Evolutionary conservation across 2,888 invertebrate species (phyloP).

Genomic region (Andrena fulva): DNA sequence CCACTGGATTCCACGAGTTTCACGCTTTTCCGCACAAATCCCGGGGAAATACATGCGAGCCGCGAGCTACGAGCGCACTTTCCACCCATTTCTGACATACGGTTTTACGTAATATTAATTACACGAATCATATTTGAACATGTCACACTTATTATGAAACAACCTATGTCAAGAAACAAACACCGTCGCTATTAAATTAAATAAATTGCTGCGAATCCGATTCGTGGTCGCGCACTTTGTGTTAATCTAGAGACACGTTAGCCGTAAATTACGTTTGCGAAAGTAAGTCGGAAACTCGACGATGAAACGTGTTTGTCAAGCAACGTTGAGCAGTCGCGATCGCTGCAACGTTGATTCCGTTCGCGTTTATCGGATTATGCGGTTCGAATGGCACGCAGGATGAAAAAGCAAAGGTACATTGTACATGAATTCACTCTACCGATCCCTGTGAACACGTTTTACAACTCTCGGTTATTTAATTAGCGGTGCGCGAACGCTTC

Average conservation of each 20-base stretch:
- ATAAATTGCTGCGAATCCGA: too few species aligned
- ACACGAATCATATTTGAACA: too few species aligned
- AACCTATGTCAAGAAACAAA: too few species aligned
- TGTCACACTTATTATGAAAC: too few species aligned
- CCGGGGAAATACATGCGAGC: background rate
- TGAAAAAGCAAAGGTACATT: conserved; percentile 28
- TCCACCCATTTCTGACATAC: too few species aligned
- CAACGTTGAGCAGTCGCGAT: conserved; percentile 26
- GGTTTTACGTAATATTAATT: too few species aligned
- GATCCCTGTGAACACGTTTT: conserved; percentile 59
- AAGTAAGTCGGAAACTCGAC: background rate
- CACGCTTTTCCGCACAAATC: background rate
- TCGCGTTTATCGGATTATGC: conserved; percentile 71
- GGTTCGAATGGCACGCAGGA: conserved; percentile 47
- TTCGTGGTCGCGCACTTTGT: too few species aligned
- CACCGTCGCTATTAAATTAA: too few species aligned
- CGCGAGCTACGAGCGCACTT: too few species aligned
- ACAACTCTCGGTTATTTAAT: conserved; percentile 66
- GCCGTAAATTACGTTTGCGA: background rate
- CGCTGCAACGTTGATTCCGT: conserved; percentile 49
- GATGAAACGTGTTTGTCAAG: conserved; percentile 27
- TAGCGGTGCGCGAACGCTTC: conserved; percentile 48
- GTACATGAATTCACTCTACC: conserved; percentile 36
- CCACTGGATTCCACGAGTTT: background rate
- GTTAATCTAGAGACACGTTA: too few species aligned